These are phyloP conservation scores for Pyrgilauda ruficollis DNA, from an alignment of 2,113 vertebrate species.

Conservation along the genomic window DNA sequence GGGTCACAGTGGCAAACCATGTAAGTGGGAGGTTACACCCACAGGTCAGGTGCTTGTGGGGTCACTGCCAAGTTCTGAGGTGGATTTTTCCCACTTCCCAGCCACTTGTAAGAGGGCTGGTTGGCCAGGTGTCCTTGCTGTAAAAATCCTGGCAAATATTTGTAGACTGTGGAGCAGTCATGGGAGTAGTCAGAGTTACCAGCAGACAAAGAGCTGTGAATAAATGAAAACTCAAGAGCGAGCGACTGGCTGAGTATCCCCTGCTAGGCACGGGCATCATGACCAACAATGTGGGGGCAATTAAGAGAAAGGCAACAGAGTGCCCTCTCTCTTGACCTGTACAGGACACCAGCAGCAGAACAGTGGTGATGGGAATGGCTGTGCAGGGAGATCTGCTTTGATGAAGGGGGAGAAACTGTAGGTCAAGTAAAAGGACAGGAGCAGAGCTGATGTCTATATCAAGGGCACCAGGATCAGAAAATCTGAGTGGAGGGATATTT, in stretches of 20 bases:
- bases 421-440: background rate
- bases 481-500: background rate
- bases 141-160: background rate
- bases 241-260: rapidly evolving
- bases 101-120: background rate
- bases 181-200: background rate
- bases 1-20: background rate
- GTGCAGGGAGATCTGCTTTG: background rate
- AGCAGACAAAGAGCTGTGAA: background rate
- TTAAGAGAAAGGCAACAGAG: background rate
- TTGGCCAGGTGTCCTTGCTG: background rate
- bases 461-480: background rate
- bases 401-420: background rate
- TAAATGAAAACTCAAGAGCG: background rate
- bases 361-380: background rate
- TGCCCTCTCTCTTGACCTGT: background rate
- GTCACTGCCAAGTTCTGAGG: background rate
- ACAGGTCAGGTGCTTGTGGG: background rate
- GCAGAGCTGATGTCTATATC: background rate
- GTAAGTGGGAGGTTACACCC: background rate
- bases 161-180: background rate
- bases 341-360: background rate
- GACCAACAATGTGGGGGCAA: background rate
- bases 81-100: background rate
- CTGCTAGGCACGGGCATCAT: background rate